A percentile compares a stretch with the other conserved stretches of the same genome.
These are phyloP conservation scores for Brevimyrus niger DNA, from an alignment of 2,113 vertebrate species.

Conservation along the genomic window DNA sequence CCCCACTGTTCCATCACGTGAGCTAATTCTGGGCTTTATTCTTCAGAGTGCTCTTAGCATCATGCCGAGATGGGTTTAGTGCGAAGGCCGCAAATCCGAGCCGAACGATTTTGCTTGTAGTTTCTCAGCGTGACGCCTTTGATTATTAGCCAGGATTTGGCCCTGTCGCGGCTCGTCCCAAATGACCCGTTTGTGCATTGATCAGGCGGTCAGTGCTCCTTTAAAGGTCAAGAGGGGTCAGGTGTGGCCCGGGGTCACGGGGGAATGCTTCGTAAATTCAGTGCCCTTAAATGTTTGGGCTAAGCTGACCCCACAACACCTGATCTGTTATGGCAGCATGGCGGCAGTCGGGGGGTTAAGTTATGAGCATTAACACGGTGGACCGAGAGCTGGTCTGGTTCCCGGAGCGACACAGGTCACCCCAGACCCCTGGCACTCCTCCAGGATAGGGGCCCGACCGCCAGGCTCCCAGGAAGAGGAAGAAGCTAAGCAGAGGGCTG, in stretches of 20 bases:
- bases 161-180: background rate
- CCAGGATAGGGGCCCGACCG: background rate
- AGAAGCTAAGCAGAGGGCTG: background rate
- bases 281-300: background rate
- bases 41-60: background rate
- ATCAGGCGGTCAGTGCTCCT: background rate
- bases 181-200: background rate
- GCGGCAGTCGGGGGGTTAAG: background rate
- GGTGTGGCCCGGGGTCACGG: background rate
- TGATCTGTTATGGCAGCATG: background rate
- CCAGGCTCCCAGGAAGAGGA: background rate
- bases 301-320: background rate
- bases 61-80: background rate
- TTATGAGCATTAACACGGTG: background rate
- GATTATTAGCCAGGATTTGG: conserved; percentile 32
- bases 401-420: background rate
- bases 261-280: background rate
- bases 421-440: background rate
- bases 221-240: conserved; percentile 16
- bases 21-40: background rate
- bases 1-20: background rate
- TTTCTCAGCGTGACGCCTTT: background rate
- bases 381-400: background rate
- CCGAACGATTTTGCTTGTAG: background rate
- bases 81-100: background rate